Evolutionary conservation across 2,888 invertebrate genomes (phyloP), one percentile per base, ranked within the genome.

Genomic region (Ceramica pisi): DNA sequence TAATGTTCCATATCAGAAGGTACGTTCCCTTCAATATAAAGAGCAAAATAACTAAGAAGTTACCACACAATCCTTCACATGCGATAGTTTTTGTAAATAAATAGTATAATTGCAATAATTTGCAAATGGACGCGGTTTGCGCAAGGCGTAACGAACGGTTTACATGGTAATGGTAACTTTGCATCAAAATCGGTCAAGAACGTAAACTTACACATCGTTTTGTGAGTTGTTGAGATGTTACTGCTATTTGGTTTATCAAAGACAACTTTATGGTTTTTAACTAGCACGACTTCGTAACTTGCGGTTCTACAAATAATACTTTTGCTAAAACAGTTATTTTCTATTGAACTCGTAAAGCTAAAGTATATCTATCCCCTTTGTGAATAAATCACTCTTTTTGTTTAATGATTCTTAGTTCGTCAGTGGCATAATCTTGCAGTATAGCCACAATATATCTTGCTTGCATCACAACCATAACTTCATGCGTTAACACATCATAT

Each of bases 31-130:
- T 10, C 41, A 50, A 19, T 57, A 66, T 14, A 59, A 55, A 62
- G n/a, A 65, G 44, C 41, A 53, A 53, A 38, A 55, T 26, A 55
- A 64, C 35, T 35, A 35, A 46, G 10, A 46, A 50, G 48, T 81
- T 81, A 26, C 69, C 63, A 73, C 68, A 80, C 41, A 57, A 81
- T 60, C 81, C 78, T 81, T 72, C 81, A 62, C 62, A 63, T 76
- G 55, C 81, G 67, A 71, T 79, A 68, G 72, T 80, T 76, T 79
- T 61, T 78, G 81, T 83, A 63, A 83, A 81, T 78, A 76, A 76
- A 77, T 70, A 80, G 70, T 70, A 44, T 78, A 82, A 81, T 82
- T 81, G 81, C 79, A 73, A 77, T 82, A 65, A 81, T 79, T 82
- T 85, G 77, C 83, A 82, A 82, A 82, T 55, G 48, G 68, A 75